Percentiles rank a stretch among this genome's conserved stretches.
These are phyloP conservation scores for Lobophora halterata DNA, from an alignment of 2,888 invertebrate species.

Conservation along the genomic window DNA sequence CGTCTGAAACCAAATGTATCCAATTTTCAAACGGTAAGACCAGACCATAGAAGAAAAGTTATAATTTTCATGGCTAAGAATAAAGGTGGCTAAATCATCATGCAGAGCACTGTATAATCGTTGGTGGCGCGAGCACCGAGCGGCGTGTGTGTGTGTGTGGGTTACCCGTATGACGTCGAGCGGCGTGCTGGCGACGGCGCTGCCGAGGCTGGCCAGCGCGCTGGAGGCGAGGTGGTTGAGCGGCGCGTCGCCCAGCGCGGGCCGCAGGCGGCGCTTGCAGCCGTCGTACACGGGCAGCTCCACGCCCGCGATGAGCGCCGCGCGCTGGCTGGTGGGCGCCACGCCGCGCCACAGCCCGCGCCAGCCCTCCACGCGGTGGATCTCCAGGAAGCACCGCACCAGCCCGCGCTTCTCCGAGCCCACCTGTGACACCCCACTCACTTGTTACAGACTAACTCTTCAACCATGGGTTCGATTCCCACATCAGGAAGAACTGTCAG, in stretches of 20 bases:
- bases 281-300: conserved; percentile 97
- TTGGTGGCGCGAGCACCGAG: background rate
- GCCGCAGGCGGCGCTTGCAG: conserved; percentile 87
- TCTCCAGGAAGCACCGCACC: conserved; percentile 89
- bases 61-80: no score
- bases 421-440: conserved; percentile 48
- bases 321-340: conserved; percentile 95
- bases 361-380: conserved; percentile 91
- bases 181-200: conserved; percentile 96
- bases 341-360: conserved; percentile 96
- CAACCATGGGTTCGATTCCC: no score
- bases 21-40: background rate
- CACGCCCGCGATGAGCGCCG: conserved; percentile 95
- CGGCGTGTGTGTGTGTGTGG: background rate
- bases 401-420: conserved; percentile 83
- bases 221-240: conserved; percentile 94
- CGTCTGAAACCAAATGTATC: conserved; percentile 82
- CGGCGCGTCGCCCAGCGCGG: conserved; percentile 87
- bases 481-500: no score
- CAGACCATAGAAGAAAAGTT: background rate
- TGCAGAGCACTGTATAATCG: background rate
- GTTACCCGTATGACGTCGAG: conserved; percentile 94
- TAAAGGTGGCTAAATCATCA: no score
- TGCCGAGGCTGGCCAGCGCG: conserved; percentile 94
- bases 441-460: no score